Percentiles rank a stretch among this genome's conserved stretches.
Conservation (phyloP, 92 coral and sea anemone species). For the Heteractis magnifica region DNA sequence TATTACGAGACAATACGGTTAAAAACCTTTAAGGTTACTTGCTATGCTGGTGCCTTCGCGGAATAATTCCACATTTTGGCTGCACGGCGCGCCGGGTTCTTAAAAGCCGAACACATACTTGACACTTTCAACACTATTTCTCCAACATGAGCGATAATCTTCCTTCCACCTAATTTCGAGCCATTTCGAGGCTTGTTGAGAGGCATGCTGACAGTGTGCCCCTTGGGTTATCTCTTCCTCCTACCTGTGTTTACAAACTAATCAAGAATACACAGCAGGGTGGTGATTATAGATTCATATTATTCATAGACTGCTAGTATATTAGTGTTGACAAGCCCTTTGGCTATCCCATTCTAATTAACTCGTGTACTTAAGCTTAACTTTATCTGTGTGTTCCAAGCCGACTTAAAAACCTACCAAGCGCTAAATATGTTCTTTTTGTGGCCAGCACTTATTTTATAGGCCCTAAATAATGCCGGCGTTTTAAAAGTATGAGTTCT, state of each 20-base stretch:
- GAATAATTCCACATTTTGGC: conserved; percentile 7
- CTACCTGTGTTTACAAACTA: conserved; percentile 83
- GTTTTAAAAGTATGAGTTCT: neutral
- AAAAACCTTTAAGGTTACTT: conserved; percentile 6
- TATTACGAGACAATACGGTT: conserved; percentile 51
- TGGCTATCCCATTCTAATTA: conserved; percentile 36
- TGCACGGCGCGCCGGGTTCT: neutral
- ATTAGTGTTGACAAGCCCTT: conserved; percentile 31
- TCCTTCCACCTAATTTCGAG: conserved; percentile 26
- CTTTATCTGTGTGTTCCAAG: conserved; percentile 8
- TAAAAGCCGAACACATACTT: conserved; percentile 14
- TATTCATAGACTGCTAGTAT: neutral
- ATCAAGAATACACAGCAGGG: conserved; percentile 77
- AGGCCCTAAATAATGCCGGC: conserved; percentile 11
- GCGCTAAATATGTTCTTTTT: conserved; percentile 9
- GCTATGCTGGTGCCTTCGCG: conserved; percentile 8
- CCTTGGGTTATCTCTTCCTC: conserved; percentile 52
- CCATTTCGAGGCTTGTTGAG: conserved; percentile 30
- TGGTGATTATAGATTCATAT: conserved; percentile 76
- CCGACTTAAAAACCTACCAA: conserved; percentile 14
- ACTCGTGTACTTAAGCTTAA: conserved; percentile 21
- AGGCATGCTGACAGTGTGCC: conserved; percentile 50
- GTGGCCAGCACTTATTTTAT: conserved; percentile 23
- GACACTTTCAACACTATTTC: conserved; percentile 39
- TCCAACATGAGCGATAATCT: conserved; percentile 19